Evolutionary conservation across 2,888 invertebrate species (phyloP).

Genomic region (Crossocerus cetratus): DNA sequence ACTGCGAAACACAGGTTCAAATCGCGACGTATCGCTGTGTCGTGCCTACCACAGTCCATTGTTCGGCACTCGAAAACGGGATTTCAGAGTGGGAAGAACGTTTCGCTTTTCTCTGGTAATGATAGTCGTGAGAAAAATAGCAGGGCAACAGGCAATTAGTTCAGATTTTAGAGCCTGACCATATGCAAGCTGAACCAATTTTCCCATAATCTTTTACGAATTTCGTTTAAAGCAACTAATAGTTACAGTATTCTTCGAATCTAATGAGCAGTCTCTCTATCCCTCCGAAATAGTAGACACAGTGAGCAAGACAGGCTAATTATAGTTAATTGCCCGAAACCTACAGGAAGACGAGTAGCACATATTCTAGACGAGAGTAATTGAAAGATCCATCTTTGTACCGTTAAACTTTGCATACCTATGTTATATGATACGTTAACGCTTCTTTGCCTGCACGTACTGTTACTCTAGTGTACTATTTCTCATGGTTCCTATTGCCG

Average conservation of each 20-base stretch:
- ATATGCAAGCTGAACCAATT: neutral
- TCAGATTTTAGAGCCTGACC: neutral
- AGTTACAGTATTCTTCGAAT: no score
- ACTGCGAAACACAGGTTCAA: conserved; percentile 18
- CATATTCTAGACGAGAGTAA: neutral
- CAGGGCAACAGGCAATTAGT: conserved; percentile 12
- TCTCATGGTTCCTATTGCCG: conserved; percentile 57
- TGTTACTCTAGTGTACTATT: conserved; percentile 35
- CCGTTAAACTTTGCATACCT: neutral
- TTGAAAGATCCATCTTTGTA: conserved; percentile 4
- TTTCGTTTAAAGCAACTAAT: no score
- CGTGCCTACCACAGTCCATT: conserved; percentile 52
- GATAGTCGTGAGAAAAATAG: conserved; percentile 27
- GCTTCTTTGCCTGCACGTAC: conserved; percentile 28
- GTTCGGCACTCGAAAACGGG: conserved; percentile 32
- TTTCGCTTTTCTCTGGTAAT: conserved; percentile 22
- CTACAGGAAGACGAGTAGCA: no score
- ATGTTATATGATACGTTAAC: neutral
- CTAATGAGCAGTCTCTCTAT: no score
- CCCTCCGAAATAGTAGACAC: no score
- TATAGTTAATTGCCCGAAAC: no score
- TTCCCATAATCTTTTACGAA: no score
- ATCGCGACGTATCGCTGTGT: conserved; percentile 26
- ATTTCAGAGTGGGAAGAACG: conserved; percentile 6
- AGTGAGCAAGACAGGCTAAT: no score